Evolutionary conservation across 2,113 vertebrate species (phyloP), one percentile per base, ranked within the genome.

Genomic region (Pagrus major): DNA sequence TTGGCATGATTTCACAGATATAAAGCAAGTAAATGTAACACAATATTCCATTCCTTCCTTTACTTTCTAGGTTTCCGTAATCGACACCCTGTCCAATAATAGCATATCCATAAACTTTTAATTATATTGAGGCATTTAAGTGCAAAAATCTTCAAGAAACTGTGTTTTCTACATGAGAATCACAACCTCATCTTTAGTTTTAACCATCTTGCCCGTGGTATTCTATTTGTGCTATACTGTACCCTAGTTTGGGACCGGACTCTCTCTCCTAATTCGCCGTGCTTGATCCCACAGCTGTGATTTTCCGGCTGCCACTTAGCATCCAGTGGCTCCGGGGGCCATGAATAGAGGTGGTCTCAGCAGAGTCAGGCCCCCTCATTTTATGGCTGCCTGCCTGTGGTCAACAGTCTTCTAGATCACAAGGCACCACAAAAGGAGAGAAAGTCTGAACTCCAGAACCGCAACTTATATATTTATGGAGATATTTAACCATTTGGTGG

Each of bases 291-390:
- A 76, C 90, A 92, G 89, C 83, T 91, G 87, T 86, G 88, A 94
- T 93, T 94, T 94, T 93, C 89, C 88, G 88, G 90, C 92, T 94
- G 93, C 92, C 93, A 93, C 89, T 94, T 94, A 92, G 74, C 84
- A 81, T 82, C 83, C 88, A 84, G 61, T 72, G 75, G 70, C 84
- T 84, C 77, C 44, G 9, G 60, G 76, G 78, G 67, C 73, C 70
- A 72, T 91, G 89, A 93, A 92, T 87, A 87, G 87, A 92, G 90
- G 92, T 93, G 91, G 91, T 93, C 91, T 91, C 67, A 81, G 87
- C 83, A 84, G 86, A 89, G 78, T 84, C 61, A 79, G 83, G 80
- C 89, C 80, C 73, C 85, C 83, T 84, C 68, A 63, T 86, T 84
- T 83, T 80, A 84, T 77, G 70, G 80, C 84, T 63, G 74, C 81